A percentile compares a stretch with the other conserved stretches of the same genome.
Evolutionary conservation across 2,797 vertebrate genomes (phyloP).

Genomic region (Oreochromis mossambicus): DNA sequence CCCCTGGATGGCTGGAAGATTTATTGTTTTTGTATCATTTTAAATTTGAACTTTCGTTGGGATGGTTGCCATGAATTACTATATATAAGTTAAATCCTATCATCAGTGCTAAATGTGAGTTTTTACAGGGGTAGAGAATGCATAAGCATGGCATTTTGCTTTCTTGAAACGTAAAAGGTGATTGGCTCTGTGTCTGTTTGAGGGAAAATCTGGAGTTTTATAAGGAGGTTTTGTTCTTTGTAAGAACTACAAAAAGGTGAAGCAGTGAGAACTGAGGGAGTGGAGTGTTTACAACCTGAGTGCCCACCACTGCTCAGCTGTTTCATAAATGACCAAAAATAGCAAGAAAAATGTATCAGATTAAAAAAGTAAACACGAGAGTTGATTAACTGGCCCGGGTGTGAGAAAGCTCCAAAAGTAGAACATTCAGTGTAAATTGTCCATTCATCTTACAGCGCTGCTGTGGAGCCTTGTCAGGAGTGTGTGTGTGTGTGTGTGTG

Average conservation of each 20-base stretch:
- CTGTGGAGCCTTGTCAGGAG: neutral
- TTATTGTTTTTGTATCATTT: no score
- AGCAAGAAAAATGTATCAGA: neutral
- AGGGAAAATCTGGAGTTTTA: neutral
- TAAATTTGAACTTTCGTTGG: no score
- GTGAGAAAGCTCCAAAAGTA: neutral
- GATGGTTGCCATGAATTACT: no score
- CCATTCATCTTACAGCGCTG: neutral
- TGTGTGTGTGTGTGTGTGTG: neutral
- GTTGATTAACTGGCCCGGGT: neutral
- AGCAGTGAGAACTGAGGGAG: neutral
- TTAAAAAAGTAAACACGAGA: neutral
- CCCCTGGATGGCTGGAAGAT: no score
- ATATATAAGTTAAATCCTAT: no score
- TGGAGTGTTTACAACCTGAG: neutral
- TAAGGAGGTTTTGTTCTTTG: neutral
- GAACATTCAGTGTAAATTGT: accelerated
- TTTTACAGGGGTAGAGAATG: accelerated
- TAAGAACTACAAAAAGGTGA: neutral
- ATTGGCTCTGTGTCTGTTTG: neutral
- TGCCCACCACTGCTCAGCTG: neutral
- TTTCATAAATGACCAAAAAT: neutral
- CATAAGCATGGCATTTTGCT: neutral
- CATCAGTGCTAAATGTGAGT: neutral
- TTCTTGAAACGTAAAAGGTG: neutral